Base-by-base conservation (phyloP, 2,888 invertebrate genomes). In the Microplitis deprimator region DNA sequence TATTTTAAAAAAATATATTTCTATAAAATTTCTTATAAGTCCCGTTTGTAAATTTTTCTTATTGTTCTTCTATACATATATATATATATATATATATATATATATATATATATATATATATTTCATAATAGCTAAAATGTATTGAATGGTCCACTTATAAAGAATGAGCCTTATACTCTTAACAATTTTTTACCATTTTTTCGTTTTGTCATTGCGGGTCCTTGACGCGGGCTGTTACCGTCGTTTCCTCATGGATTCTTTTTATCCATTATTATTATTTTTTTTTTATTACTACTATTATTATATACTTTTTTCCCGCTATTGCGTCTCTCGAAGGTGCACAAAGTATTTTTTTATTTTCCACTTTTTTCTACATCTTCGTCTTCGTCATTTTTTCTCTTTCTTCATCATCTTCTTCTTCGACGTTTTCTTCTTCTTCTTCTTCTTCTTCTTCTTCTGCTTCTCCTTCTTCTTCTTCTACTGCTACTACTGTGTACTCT, bases 311-410 rank as follows among this genome's bases (percentile, higher is more conserved):
- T 73, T 76, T 72, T 67, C 60, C 60, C 17, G 62, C 50, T 68
- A 29, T n/a, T 50, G 71, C 77, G 73, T 64, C 76, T 77, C 75
- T 77, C 50, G 50, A 13, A 8, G 50, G 50, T 50, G 50, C 50
- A 50, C 73, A 72, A 75, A 72, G 77, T 73, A 73, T 75, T 76
- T 68, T 72, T 59, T 64, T 73, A 61, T 70, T 75, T 50, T 73
- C 50, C 70, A 3, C 74, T 68, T 60, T 75, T 61, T 70, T 7
- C 65, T 60, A 72, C 73, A n/a, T 69, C 67, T 39, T 62, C 16
- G n/a, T 50, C 50, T 50, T 50, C 50, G 8, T 50, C 50, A 59
- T 61, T 8, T 50, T 13, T 13, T 50, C 50, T 50, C 16, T 29
- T 59, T 68, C 17, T 41, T 64, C 60, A 16, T 16, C 62, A 72